Evolutionary conservation across 2,113 vertebrate species (phyloP).

Genomic region (Todiramphus saurophagus): DNA sequence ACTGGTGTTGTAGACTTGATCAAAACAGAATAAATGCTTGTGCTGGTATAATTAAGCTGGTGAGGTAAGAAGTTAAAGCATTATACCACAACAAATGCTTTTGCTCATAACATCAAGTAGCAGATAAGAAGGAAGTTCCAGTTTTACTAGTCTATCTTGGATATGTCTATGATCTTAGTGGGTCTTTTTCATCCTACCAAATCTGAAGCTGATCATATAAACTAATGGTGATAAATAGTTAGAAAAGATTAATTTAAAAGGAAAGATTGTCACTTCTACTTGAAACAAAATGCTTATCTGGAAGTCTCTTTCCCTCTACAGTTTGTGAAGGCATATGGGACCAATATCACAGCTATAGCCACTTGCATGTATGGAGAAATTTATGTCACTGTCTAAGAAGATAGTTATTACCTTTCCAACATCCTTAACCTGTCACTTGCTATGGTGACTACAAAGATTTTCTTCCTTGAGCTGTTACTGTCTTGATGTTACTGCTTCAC

Average conservation of each 20-base stretch:
- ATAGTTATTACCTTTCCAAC: not conserved
- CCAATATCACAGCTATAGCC: not conserved
- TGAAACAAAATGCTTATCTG: not conserved
- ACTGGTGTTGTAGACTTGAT: not conserved
- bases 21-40: not conserved
- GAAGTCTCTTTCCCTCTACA: not conserved
- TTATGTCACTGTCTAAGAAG: not conserved
- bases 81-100: constrained; percentile 31
- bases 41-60: not conserved
- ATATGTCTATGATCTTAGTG: not conserved
- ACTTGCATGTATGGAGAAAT: not conserved
- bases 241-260: constrained; percentile 1
- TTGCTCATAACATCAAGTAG: not conserved
- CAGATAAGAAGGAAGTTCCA: constrained; percentile 32
- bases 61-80: not conserved
- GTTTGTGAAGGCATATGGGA: not conserved
- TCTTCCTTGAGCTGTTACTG: not conserved
- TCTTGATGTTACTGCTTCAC: not conserved
- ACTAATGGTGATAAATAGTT: not conserved
- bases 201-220: not conserved
- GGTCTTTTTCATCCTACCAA: not conserved
- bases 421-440: not conserved
- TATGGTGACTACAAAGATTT: not conserved
- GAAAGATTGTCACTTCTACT: not conserved
- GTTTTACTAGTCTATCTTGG: constrained; percentile 26